Percentiles rank a stretch among this genome's conserved stretches.
phyloP scores from a whole-genome alignment of 1,140 invertebrate species.

The Bathynomus jamesi region DNA sequence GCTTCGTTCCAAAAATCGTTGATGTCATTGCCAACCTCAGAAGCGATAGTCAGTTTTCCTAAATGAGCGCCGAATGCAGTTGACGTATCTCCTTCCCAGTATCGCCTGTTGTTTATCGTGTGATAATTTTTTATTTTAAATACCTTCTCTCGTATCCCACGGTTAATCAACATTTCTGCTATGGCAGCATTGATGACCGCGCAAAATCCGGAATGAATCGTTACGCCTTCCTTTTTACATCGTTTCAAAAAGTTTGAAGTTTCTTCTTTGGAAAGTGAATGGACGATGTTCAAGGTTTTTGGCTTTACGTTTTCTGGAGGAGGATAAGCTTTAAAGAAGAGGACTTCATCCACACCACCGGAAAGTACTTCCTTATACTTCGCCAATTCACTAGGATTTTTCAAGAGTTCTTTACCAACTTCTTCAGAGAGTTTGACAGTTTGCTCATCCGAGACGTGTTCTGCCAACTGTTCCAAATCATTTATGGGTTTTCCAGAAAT shows the following conservation, averaged over 20 bases:
- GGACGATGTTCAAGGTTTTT: not conserved
- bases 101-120: too few species aligned
- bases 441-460: not conserved
- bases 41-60: too few species aligned
- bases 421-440: not conserved
- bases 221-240: constrained; percentile 10
- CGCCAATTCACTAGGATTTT: not conserved
- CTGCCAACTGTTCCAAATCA: not conserved
- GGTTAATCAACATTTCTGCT: too few species aligned
- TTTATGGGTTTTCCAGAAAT: constrained; percentile 3
- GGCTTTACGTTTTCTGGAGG: constrained; percentile 8
- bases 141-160: too few species aligned
- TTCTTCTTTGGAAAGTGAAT: not conserved
- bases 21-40: too few species aligned
- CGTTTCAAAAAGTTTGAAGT: constrained; percentile 6
- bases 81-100: too few species aligned
- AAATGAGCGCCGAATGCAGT: too few species aligned
- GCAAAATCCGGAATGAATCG: constrained; percentile 8
- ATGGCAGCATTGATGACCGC: not conserved
- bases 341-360: not conserved
- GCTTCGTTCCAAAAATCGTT: too few species aligned
- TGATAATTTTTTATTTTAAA: too few species aligned
- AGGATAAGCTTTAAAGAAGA: not conserved
- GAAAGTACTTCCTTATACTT: not conserved
- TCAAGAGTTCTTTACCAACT: not conserved